These are phyloP conservation scores for Archivesica marissinica DNA, from an alignment of 1,140 invertebrate species.

Conservation along the genomic window DNA sequence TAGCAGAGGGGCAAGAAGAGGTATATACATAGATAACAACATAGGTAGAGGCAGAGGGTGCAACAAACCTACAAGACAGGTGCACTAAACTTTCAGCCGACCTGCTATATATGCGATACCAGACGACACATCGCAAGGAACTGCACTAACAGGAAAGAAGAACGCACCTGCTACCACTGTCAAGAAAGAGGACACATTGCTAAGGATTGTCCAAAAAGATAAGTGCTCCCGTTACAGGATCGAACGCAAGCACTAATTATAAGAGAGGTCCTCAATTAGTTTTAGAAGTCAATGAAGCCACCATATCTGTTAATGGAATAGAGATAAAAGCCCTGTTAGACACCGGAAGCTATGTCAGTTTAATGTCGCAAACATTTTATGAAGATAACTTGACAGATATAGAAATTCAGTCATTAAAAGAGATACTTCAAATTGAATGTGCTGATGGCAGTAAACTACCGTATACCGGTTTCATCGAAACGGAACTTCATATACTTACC, in stretches of 20 bases:
- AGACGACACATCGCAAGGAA: too few relatives aligned
- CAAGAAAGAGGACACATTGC: background rate
- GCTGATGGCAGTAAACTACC: conserved; percentile 28
- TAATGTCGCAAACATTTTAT: conserved; percentile 19
- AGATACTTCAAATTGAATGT: conserved; percentile 36
- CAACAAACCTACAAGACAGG: conserved; percentile 46
- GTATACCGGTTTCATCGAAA: conserved; percentile 36
- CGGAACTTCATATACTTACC: background rate
- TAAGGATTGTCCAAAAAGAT: conserved; percentile 16
- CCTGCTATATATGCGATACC: too few relatives aligned
- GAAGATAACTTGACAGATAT: conserved; percentile 17
- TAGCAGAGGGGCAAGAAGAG: too few relatives aligned
- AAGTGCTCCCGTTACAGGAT: conserved; percentile 18
- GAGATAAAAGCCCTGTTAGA: conserved; percentile 21
- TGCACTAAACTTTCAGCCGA: background rate
- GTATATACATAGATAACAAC: too few relatives aligned
- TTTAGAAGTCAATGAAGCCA: background rate
- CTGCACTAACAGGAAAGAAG: too few relatives aligned
- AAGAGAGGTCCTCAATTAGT: conserved; percentile 16
- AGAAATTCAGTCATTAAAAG: background rate
- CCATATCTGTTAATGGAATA: conserved; percentile 3
- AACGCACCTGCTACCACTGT: conserved; percentile 5
- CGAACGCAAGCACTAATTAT: background rate
- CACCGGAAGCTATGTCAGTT: conserved; percentile 30
- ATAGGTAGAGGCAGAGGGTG: too few relatives aligned